phyloP scores from a whole-genome alignment of 2,888 invertebrate genomes.

The Synanthedon tipuliformis region DNA sequence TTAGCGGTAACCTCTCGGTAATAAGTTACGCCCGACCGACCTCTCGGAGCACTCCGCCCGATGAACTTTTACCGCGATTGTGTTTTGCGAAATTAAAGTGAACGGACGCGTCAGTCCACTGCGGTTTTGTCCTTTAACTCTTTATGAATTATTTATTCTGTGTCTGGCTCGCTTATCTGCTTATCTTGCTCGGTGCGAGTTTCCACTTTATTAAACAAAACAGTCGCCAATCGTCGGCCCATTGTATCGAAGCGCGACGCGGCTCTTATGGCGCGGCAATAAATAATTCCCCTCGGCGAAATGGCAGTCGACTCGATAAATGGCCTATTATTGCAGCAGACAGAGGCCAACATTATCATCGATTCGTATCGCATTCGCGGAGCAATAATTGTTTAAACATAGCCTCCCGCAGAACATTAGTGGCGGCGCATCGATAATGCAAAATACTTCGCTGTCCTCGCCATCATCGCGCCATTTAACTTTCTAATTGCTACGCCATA shows the following conservation, averaged over 20 bases:
- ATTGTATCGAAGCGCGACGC: slow-evolving; percentile 54
- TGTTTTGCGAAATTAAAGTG: slow-evolving; percentile 28
- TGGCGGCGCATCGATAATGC: slow-evolving; percentile 43
- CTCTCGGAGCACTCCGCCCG: slow-evolving; percentile 15
- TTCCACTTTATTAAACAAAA: slow-evolving; percentile 59
- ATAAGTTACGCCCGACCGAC: slow-evolving; percentile 6
- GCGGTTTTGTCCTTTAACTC: slow-evolving; percentile 50
- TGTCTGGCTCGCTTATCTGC: slow-evolving; percentile 36
- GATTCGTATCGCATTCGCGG: slow-evolving; percentile 59
- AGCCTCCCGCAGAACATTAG: slow-evolving; percentile 50
- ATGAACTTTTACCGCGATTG: slow-evolving; percentile 27
- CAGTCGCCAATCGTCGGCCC: slow-evolving; percentile 40
- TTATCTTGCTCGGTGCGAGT: slow-evolving; percentile 40
- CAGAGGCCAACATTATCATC: slow-evolving; percentile 62
- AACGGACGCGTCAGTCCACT: slow-evolving; percentile 22
- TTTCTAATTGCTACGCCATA: background rate
- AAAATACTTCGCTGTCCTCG: slow-evolving; percentile 5
- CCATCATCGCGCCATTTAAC: background rate
- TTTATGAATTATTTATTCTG: slow-evolving; percentile 57
- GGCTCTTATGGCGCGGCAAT: slow-evolving; percentile 51
- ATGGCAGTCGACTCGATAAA: slow-evolving; percentile 60
- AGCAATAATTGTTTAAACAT: slow-evolving; percentile 65
- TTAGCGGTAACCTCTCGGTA: slow-evolving; percentile 5
- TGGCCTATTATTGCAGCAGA: slow-evolving; percentile 62
- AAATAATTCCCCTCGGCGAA: slow-evolving; percentile 57